Percentiles rank a stretch among this genome's conserved stretches.
phyloP scores from a whole-genome alignment of 1,140 invertebrate genomes.

The Apis dorsata region DNA sequence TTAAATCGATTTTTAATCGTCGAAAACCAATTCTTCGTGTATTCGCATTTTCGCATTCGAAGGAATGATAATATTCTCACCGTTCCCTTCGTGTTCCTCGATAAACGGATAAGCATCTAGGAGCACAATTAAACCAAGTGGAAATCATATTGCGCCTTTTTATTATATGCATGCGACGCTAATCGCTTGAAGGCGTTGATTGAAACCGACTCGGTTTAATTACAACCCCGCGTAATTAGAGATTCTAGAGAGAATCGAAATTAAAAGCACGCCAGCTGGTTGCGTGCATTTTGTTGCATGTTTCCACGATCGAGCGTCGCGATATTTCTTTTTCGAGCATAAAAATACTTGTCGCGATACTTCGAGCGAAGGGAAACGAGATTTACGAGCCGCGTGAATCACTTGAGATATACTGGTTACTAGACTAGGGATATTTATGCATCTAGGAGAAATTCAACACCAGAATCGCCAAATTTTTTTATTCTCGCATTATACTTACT shows the following conservation, averaged over 20 bases:
- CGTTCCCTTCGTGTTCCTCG: background rate
- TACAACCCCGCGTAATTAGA: background rate
- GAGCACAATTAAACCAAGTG: background rate
- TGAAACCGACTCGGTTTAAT: constrained; percentile 6
- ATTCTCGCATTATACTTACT: too few species aligned
- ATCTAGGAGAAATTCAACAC: too few species aligned
- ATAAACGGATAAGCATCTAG: background rate
- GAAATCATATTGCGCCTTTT: background rate
- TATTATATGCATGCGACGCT: background rate
- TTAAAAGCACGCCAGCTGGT: background rate
- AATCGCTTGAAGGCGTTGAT: background rate
- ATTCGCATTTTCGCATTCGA: background rate
- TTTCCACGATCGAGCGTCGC: background rate
- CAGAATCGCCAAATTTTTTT: too few species aligned
- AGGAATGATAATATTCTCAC: background rate
- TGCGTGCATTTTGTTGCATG: background rate
- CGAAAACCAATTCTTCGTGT: too few species aligned
- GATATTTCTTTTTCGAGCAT: background rate
- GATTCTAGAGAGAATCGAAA: background rate
- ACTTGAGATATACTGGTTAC: background rate
- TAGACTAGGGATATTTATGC: too few species aligned
- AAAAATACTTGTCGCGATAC: constrained; percentile 13
- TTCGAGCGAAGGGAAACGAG: background rate
- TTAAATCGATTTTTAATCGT: too few species aligned
- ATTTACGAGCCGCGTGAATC: constrained; percentile 23